These are phyloP conservation scores for Clarias pachynema DNA, from an alignment of 2,797 vertebrate genomes.

Conservation along the genomic window DNA sequence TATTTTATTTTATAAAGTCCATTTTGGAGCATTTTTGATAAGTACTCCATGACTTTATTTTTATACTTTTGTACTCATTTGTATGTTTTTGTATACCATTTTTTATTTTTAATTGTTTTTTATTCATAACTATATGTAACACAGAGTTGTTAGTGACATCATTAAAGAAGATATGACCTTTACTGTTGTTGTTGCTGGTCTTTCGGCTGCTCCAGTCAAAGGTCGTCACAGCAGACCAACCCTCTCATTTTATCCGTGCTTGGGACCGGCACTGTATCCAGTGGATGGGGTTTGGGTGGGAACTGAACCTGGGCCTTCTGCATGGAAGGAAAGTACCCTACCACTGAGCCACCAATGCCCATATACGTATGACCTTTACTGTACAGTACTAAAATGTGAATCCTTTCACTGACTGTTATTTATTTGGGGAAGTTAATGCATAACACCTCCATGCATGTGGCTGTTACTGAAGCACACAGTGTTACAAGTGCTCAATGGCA, in stretches of 20 bases:
- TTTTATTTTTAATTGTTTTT: slow-evolving; percentile 11
- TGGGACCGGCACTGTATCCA: too few species aligned
- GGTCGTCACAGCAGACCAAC: too few species aligned
- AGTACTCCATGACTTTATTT: slow-evolving; percentile 42
- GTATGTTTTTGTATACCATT: slow-evolving; percentile 40
- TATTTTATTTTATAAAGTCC: slow-evolving; percentile 28
- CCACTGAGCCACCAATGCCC: too few species aligned
- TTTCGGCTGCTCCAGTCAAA: too few species aligned
- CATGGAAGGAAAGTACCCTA: too few species aligned
- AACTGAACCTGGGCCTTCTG: too few species aligned
- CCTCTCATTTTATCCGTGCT: too few species aligned
- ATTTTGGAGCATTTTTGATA: slow-evolving; percentile 32
- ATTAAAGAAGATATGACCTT: slow-evolving; percentile 47
- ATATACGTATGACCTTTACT: slow-evolving; percentile 2
- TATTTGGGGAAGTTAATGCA: neutral
- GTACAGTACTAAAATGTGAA: neutral
- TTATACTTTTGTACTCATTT: slow-evolving; percentile 53
- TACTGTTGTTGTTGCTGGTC: neutral
- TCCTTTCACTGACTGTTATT: neutral
- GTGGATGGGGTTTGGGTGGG: too few species aligned
- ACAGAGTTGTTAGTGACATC: slow-evolving; percentile 40
- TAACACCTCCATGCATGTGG: neutral
- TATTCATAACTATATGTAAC: slow-evolving; percentile 38
- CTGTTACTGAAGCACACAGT: neutral
- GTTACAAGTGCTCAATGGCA: neutral